A percentile compares a stretch with the other conserved stretches of the same genome.
phyloP scores from a whole-genome alignment of 2,888 invertebrate genomes.

The Metallyticus violacea region DNA sequence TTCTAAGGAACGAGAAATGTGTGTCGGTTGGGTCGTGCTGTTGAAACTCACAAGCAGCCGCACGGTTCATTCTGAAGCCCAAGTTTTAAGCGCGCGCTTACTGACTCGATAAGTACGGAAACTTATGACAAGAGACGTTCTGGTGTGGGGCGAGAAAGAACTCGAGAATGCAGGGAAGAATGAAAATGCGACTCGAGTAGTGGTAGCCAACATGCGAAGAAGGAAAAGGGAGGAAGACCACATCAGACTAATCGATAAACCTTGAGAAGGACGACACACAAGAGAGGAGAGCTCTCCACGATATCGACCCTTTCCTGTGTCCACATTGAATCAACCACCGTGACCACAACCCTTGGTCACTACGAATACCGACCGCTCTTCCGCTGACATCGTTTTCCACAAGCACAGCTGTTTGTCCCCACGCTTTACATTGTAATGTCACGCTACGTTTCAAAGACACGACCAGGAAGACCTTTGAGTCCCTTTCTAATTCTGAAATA shows the following conservation, averaged over 20 bases:
- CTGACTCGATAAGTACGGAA: constrained; percentile 9
- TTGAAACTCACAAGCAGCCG: too few species aligned
- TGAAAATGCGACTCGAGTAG: not conserved
- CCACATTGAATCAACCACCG: not conserved
- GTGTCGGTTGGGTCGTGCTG: too few species aligned
- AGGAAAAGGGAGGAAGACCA: not conserved
- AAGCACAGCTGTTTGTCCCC: too few species aligned
- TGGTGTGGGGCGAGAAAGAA: not conserved
- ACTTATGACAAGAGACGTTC: not conserved
- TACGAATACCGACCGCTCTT: not conserved
- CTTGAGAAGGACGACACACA: constrained; percentile 4
- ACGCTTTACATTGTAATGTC: not conserved
- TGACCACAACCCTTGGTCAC: not conserved
- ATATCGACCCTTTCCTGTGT: not conserved
- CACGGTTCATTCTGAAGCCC: not conserved
- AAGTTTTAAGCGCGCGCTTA: constrained; percentile 1
- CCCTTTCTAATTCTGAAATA: too few species aligned
- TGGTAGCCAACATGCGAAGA: not conserved
- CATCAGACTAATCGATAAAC: constrained; percentile 26
- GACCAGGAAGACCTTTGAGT: too few species aligned
- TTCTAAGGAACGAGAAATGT: too few species aligned
- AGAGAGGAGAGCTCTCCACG: not conserved
- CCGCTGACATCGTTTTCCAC: not conserved
- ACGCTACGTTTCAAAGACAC: too few species aligned
- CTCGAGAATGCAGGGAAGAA: not conserved